These are phyloP conservation scores for Tupaia tana DNA, from an alignment of 2,113 vertebrate species.

Conservation along the genomic window DNA sequence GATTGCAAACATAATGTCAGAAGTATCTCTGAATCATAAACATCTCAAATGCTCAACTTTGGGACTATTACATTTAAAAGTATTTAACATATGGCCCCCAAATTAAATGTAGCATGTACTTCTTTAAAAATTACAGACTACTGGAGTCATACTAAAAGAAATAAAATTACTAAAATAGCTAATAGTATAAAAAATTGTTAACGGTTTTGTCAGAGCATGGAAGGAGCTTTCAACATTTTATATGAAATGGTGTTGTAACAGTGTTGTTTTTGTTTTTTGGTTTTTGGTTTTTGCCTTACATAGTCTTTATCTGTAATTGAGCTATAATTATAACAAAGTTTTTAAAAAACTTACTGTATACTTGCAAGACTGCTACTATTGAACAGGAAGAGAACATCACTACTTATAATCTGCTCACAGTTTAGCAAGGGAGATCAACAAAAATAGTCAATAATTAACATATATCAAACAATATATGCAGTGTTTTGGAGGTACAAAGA, in stretches of 20 bases:
- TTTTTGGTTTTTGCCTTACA: not conserved
- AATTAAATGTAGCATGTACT: conserved; percentile 15
- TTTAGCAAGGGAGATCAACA: not conserved
- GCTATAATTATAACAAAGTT: not conserved
- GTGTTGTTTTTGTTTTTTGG: not conserved
- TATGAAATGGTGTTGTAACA: not conserved
- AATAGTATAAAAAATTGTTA: conserved; percentile 14
- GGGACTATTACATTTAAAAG: not conserved
- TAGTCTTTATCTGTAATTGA: not conserved
- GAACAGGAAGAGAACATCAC: not conserved
- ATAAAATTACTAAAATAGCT: conserved; percentile 26
- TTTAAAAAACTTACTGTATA: conserved; percentile 1
- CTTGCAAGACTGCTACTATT: not conserved
- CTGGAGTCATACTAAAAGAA: not conserved
- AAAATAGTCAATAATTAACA: not conserved
- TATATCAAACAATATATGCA: not conserved
- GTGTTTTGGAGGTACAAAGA: not conserved
- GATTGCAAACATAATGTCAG: not conserved
- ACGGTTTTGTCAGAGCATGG: not conserved
- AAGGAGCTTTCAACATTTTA: conserved; percentile 30
- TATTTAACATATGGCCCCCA: not conserved
- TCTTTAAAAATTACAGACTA: conserved; percentile 23
- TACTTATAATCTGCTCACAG: not conserved
- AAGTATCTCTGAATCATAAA: not conserved
- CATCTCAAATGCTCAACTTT: not conserved